Conservation (phyloP, 2,888 invertebrate genomes). For the Oligia fasciuncula region DNA sequence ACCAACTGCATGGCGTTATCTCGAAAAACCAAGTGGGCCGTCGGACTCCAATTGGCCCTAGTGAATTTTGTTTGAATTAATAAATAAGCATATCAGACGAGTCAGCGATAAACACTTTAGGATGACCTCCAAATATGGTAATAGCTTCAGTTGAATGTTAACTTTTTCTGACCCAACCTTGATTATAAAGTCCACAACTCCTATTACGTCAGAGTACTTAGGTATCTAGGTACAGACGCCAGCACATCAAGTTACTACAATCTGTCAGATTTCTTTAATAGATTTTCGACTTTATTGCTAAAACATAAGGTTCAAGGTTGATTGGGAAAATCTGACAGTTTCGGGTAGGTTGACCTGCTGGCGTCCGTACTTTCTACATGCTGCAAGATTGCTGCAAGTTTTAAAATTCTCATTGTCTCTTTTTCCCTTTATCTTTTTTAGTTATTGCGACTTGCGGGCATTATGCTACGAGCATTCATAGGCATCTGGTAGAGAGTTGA, state of each 20-base stretch:
- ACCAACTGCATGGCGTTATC: neutral
- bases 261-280: no score
- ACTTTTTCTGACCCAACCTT: neutral
- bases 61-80: neutral
- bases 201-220: neutral
- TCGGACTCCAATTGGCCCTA: neutral
- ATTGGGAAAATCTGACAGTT: no score
- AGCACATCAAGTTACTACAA: no score
- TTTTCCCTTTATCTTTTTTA: constrained; percentile 14
- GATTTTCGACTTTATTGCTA: no score
- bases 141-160: neutral
- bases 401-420: constrained; percentile 4
- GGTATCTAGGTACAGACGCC: no score
- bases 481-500: neutral
- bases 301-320: no score
- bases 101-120: neutral
- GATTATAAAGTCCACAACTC: neutral
- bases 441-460: constrained; percentile 1
- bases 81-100: neutral
- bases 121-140: neutral
- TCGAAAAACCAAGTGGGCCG: neutral
- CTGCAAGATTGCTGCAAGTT: constrained; percentile 15
- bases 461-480: neutral
- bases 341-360: no score
- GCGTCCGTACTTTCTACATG: neutral